Evolutionary conservation across 2,888 invertebrate species (phyloP).

Genomic region (Horisme vitalbata): DNA sequence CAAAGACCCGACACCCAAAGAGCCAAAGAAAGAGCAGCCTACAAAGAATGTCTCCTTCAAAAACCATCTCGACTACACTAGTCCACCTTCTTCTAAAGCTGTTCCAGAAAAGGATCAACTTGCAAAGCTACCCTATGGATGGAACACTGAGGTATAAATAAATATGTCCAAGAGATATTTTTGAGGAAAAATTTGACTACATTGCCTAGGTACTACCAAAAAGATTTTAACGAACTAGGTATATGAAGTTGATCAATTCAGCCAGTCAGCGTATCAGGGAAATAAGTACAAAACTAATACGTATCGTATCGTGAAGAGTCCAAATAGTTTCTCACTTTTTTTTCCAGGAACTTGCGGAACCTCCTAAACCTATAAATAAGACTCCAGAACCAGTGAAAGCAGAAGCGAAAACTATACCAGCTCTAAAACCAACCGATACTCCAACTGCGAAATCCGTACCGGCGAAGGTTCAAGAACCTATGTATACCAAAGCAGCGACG

Average conservation of each 20-base stretch:
- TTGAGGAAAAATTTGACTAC: too few relatives aligned
- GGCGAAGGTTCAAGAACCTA: slow-evolving; percentile 67
- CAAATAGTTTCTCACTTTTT: background rate
- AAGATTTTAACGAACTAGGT: too few relatives aligned
- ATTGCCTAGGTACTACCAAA: too few relatives aligned
- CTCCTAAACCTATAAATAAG: slow-evolving; percentile 52
- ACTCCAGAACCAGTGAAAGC: slow-evolving; percentile 58
- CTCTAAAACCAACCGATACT: slow-evolving; percentile 60
- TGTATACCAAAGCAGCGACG: slow-evolving; percentile 69
- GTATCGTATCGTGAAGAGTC: too few relatives aligned
- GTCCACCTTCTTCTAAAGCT: slow-evolving; percentile 67
- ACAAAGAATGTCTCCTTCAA: slow-evolving; percentile 80
- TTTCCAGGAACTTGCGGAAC: slow-evolving; percentile 60
- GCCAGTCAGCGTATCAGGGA: too few relatives aligned
- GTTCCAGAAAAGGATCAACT: slow-evolving; percentile 78
- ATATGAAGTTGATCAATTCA: too few relatives aligned
- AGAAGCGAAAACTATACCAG: slow-evolving; percentile 66
- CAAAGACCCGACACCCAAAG: slow-evolving; percentile 61
- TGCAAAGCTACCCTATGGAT: slow-evolving; percentile 76
- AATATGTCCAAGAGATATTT: too few relatives aligned
- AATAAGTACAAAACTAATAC: too few relatives aligned
- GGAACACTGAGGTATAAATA: slow-evolving; percentile 55
- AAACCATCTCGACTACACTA: slow-evolving; percentile 77
- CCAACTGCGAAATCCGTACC: slow-evolving; percentile 63
- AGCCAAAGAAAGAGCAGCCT: slow-evolving; percentile 71